Base-by-base conservation (phyloP, 2,797 vertebrate species). In the Chloroceryle amazona region DNA sequence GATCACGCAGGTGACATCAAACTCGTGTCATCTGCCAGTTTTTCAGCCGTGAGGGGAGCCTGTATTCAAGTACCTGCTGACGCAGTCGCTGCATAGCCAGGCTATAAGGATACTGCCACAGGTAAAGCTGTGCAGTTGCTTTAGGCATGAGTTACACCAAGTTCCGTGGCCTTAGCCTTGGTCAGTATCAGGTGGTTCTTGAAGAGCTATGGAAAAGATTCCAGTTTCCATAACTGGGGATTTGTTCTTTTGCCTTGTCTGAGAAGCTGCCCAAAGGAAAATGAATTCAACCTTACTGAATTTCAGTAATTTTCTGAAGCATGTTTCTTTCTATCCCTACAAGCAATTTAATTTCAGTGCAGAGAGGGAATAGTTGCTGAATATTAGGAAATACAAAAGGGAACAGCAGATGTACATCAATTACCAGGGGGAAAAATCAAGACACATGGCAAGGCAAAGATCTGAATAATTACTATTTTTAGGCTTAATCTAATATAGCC, bases 261-360 rank as follows among this genome's bases (percentile, higher is more conserved):
- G 44, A 92, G 71, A 80, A 67, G 33, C 57, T 82, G 54, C 42
- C 35, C 47, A 61, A 61, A 78, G 23, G 15, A 82, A 67, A 78
- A 65, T 14, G 42, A 72, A 81, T 89, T 51, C 26, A 58, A 0
- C 35, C 9, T 39, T 35, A 4, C 21, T 63, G 46, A 68, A 76
- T 81, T 61, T 62, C 41, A 71, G 35, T 71, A 62, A 37, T 70
- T 54, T 70, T 39, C 33, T 74, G 57, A 47, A 71, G 28, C 35
- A 2, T 6, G 8, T 87, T 87, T 62, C 23, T 58, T 86, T 60
- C n/a, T 84, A 4, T 55, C 80, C 29, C 46, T 72, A 5, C 23
- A 26, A 90, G 55, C 67, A 63, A 55, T 85, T 82, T 49, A 15
- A 46, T 95, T 95, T 61, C 79, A 63, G 13, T 70, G 35, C 51